phyloP scores from a whole-genome alignment of 2,113 vertebrate genomes.

The Bettongia penicillata region DNA sequence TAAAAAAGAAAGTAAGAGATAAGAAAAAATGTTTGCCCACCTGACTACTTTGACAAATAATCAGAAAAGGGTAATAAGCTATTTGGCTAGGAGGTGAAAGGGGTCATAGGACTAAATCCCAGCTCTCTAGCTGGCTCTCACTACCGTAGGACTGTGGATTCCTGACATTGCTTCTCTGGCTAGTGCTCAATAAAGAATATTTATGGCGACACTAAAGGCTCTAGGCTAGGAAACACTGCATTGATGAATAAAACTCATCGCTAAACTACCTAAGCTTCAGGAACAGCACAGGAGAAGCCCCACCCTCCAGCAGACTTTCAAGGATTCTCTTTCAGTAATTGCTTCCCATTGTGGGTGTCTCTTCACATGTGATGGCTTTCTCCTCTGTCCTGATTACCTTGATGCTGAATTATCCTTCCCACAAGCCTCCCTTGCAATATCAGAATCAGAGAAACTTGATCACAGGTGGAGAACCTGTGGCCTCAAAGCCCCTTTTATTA shows the following conservation, averaged over 20 bases:
- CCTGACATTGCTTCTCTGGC: neutral
- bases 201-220: neutral
- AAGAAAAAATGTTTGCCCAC: neutral
- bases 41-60: neutral
- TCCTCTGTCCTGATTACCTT: neutral
- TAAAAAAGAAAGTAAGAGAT: neutral
- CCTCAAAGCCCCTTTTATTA: no score
- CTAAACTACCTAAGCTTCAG: neutral
- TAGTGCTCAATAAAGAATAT: neutral
- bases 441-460: neutral
- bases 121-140: neutral
- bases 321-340: neutral
- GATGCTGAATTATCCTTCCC: neutral
- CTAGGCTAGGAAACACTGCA: neutral
- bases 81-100: neutral
- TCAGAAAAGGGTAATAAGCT: neutral
- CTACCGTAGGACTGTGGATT: neutral
- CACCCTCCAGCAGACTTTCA: neutral
- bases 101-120: neutral
- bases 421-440: neutral
- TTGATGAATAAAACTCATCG: neutral
- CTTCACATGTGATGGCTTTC: neutral
- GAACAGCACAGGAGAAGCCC: neutral
- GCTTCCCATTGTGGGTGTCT: neutral
- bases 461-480: no score